Conservation (phyloP, 2,888 invertebrate genomes). For the Pristionchus exspectatus region DNA sequence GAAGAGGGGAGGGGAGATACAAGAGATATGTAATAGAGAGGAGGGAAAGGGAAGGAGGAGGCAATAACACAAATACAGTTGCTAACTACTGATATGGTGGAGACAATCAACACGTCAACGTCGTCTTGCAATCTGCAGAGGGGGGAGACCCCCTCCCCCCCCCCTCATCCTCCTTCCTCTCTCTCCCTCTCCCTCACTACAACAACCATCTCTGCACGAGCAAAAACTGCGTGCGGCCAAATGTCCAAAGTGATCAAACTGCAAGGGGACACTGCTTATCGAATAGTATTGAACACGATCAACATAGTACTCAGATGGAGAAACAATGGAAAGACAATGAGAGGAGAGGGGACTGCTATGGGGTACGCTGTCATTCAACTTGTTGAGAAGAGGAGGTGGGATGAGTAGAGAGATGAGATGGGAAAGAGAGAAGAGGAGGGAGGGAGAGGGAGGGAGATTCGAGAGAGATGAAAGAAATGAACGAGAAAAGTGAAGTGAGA, state of each 20-base stretch:
- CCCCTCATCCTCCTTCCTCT: too few relatives aligned
- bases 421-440: background rate
- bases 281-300: background rate
- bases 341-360: background rate
- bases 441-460: background rate
- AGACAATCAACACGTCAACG: too few relatives aligned
- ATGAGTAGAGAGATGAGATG: background rate
- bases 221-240: background rate
- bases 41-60: background rate
- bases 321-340: background rate
- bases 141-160: too few relatives aligned
- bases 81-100: background rate
- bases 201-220: too few relatives aligned
- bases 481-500: slow-evolving; percentile 8
- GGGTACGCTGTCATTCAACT: background rate
- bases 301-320: too few relatives aligned
- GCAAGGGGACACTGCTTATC: background rate
- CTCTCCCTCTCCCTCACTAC: too few relatives aligned
- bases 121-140: too few relatives aligned
- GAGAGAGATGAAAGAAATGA: slow-evolving; percentile 7
- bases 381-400: slow-evolving; percentile 11
- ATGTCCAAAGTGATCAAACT: background rate
- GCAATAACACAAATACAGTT: background rate
- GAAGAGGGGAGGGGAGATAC: background rate
- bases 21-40: too few relatives aligned